Base-by-base conservation (phyloP, 2,113 vertebrate genomes). In the Grus americana region DNA sequence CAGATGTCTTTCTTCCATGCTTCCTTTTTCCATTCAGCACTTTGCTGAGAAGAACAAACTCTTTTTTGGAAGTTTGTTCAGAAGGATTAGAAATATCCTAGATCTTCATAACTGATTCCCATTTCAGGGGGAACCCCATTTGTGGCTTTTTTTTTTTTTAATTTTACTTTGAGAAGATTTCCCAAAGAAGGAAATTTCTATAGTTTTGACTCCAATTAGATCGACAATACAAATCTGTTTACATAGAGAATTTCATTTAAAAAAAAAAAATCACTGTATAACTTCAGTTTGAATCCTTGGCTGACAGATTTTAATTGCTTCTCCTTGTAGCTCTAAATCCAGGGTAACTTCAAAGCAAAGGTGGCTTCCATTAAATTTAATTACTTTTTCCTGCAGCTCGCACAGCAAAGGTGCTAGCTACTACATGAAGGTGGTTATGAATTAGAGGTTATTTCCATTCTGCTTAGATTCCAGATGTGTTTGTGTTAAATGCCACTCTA, bases 341-440 rank as follows among this genome's bases (percentile, higher is more conserved):
- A 70, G 84, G 81, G 74, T 92, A 93, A 92, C 96, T 97, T 97
- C 95, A 97, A 97, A 97, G 97, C 38, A 40, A 95, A 91, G 86
- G 95, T 97, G 95, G 84, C 96, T 94, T 93, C 90, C 59, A 95
- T 95, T 96, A 97, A 97, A 95, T 95, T 94, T 97, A 97, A 97
- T 96, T 68, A 92, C 93, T 59, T 86, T 93, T 91, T 74, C 80
- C 96, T 95, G 94, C 88, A 96, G 95, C 91, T 93, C 22, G 0
- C 84, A 84, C 75, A 71, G 89, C 65, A 68, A 88, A 95, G 93
- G 95, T 95, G 95, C 86, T 68, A 90, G 94, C 14, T 18, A 38
- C 93, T 83, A 90, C 90, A 67, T 58, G 67, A 86, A 96, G 86
- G 86, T 71, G 73, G 85, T 87, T 93, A 78, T 36, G 95, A 97